Base-by-base conservation (phyloP, 2,113 vertebrate genomes). In the Oncorhynchus masou region DNA sequence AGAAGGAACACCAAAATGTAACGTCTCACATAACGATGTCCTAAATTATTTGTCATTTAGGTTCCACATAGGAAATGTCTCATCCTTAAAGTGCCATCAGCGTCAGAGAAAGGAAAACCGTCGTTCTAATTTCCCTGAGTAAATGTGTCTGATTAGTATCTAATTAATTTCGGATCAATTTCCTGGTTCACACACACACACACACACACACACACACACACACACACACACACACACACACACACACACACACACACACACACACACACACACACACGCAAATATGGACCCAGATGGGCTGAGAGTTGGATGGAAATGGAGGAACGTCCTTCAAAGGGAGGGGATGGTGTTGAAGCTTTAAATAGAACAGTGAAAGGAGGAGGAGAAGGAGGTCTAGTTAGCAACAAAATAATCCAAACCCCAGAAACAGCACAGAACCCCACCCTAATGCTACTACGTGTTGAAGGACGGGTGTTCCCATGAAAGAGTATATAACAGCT, bases 91-190 rank as follows among this genome's bases (percentile, higher is more conserved):
- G 81, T 65, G 24, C 54, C 77, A 89, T 83, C 71, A 79, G 78
- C 81, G 76, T 71, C 79, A 54, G 51, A 54, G 51, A 54, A 66
- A 68, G 69, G 24, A 59, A 48, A 77, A 60, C 65, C 73, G 74
- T 66, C 70, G 72, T 39, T 79, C 83, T 89, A 83, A 87, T 87
- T 91, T 91, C 78, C 84, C 86, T 76, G 79, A 68, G 79, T 84
- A 77, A 87, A 88, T 89, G 81, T 86, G 75, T 85, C 83, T 85
- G 88, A 92, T 89, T 86, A 87, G 82, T 86, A 90, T 84, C 83
- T 84, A 88, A 92, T 90, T 86, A 87, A 83, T 86, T 90, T 91
- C 83, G 83, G 79, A 84, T 87, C 82, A 88, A 91, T 91, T 91
- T 91, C 87, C 89, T 88, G 83, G 76, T 86, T 83, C 16, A 54